Base-by-base conservation (phyloP, 1,140 invertebrate genomes). In the Drosophila santomea region DNA sequence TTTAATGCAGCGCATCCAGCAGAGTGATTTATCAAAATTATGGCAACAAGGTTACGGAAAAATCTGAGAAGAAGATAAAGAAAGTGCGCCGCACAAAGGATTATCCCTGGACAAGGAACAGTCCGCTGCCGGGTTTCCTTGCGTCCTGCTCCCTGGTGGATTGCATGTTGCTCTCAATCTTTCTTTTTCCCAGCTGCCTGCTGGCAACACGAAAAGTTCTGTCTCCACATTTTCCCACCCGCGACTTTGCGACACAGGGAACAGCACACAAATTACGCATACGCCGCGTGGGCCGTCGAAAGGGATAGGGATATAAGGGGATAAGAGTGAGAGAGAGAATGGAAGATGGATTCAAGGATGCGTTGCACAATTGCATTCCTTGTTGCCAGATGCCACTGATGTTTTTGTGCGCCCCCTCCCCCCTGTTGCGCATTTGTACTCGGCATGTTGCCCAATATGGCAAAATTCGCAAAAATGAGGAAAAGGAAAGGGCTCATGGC, bases 311-410 rank as follows among this genome's bases (percentile, higher is more conserved):
- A 20, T 20, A 20, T 20, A 20, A 20, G 20, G 11, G 35, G 35
- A 50, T 8, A 20, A 45, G 45, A n/a, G 0, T 3, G 48, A 15
- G 8, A 11, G 8, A 11, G 25, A 14, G 4, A 36, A 32, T n/a
- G 28, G 10, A 39, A 64, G 45, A 76, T 17, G 17, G 55, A 66
- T 64, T 59, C 66, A 51, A 43, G 63, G 75, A 88, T 57, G 81
- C 80, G 84, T 77, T 89, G 83, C 83, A 86, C 86, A 89, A 86
- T 86, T 88, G 84, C 84, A 66, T 86, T 82, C 62, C 76, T 80
- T 89, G 83, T 76, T 79, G 75, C 63, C 82, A 82, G 74, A 73
- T 76, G 74, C 63, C 60, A 56, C 58, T 66, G 45, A 66, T 68
- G 61, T 68, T 52, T 32, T 64, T 64, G 11, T 20, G 20, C 20